These are phyloP conservation scores for Sesia bembeciformis DNA, from an alignment of 2,888 invertebrate species.

Conservation along the genomic window DNA sequence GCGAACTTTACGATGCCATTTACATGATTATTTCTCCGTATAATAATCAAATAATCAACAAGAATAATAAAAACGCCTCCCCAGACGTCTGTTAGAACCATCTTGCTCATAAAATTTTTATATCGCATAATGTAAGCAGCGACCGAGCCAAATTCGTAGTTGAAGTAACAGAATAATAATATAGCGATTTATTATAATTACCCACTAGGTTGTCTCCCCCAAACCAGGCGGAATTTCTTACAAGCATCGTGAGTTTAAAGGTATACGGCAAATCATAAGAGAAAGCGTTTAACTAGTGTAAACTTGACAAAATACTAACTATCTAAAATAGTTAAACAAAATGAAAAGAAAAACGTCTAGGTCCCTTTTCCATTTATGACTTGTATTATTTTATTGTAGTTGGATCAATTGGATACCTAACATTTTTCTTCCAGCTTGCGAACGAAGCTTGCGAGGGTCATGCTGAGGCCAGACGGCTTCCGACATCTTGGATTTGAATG, in stretches of 20 bases:
- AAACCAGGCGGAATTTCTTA: constrained; percentile 6
- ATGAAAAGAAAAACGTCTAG: too few species aligned
- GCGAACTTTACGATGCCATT: too few species aligned
- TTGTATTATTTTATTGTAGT: too few species aligned
- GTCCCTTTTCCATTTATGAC: too few species aligned
- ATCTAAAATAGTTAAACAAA: too few species aligned
- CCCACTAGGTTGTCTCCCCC: constrained; percentile 6
- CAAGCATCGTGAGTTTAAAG: neutral
- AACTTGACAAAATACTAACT: neutral
- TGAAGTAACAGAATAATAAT: constrained; percentile 6
- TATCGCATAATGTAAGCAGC: constrained; percentile 3
- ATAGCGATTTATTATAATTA: constrained; percentile 11
- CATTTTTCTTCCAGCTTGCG: too few species aligned
- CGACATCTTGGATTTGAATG: too few species aligned
- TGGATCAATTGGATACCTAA: too few species aligned
- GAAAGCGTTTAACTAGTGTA: neutral
- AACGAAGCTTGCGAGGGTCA: too few species aligned
- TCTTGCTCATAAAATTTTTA: neutral
- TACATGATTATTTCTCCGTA: neutral
- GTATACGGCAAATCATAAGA: neutral
- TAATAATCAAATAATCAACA: neutral
- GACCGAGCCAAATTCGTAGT: constrained; percentile 3
- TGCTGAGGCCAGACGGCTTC: too few species aligned
- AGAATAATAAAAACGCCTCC: neutral
- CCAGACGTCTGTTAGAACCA: neutral